Evolutionary conservation across 2,888 invertebrate genomes (phyloP), one percentile per base, ranked within the genome.

Genomic region (Sycophila texana): DNA sequence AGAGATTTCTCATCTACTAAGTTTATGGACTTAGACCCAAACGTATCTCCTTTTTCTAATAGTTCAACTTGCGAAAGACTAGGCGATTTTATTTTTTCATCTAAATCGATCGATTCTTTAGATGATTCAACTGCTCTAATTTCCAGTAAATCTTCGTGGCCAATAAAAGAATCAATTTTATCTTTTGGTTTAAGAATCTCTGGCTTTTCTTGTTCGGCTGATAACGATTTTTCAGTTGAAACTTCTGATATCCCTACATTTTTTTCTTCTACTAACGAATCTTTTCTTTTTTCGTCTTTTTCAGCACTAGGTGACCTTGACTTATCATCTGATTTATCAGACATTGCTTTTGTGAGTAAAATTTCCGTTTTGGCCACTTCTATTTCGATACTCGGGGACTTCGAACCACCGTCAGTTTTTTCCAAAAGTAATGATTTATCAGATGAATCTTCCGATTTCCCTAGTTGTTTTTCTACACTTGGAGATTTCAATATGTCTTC

Each of bases 81-180:
- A n/a, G 84, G 79, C 13, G 85, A 85, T 74, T 83, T 82, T 3
- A 83, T 81, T 74, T 75, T 77, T n/a, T 82, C 82, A n/a, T 82
- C 75, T 5, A 82, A 81, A 71, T 83, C 83, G 13, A 77, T 75
- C 7, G 57, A 20, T n/a, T 71, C 82, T 4, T 85, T 83, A 65
- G 30, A 47, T 18, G 16, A 49, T 61, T 20, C 39, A 39, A 18
- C 14, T 18, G 57, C 30, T n/a, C 3, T 39, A 10, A 60, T 26
- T 22, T 16, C 13, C 13, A 7, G 7, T 1, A 18, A 16, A 13
- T 66, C 66, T 22, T 74, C 58, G 26, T 74, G 66, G 14, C 47
- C 12, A 1, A 39, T 65, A 18, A 47, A 22, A 12, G 65, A 65
- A 1, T 61, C 26, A 7, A 55, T 26, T 55, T n/a, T n/a, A 26